These are phyloP conservation scores for Brachypteracias leptosomus DNA, from an alignment of 2,113 vertebrate genomes.

Conservation along the genomic window DNA sequence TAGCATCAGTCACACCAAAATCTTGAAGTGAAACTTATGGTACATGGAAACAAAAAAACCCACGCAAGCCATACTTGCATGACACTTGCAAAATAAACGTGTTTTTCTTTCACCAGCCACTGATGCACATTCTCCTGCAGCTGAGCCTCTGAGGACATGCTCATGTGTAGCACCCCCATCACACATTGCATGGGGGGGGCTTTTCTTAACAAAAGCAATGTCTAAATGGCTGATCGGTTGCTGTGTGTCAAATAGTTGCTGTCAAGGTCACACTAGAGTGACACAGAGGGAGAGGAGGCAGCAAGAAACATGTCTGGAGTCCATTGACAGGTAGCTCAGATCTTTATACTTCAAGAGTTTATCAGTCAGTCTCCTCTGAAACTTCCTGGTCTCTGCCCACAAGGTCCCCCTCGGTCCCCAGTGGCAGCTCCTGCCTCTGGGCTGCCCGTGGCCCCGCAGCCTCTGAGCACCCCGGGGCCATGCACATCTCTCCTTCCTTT, in stretches of 20 bases:
- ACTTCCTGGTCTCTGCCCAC: neutral
- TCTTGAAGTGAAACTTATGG: neutral
- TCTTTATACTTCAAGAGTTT: neutral
- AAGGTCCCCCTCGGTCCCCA: neutral
- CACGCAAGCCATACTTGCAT: neutral
- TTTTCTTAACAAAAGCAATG: rapidly evolving
- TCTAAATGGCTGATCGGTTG: rapidly evolving
- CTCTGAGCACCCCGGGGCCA: neutral
- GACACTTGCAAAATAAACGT: neutral
- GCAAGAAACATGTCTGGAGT: neutral
- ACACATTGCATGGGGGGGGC: rapidly evolving
- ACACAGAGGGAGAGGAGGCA: neutral
- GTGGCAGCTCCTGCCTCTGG: neutral
- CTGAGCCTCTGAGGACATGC: neutral
- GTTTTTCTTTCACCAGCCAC: neutral
- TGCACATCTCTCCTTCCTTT: neutral
- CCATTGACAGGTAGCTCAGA: neutral
- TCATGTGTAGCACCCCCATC: neutral
- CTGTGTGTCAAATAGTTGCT: neutral
- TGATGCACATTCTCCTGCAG: neutral
- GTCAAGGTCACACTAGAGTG: neutral
- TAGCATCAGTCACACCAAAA: neutral
- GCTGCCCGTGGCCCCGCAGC: neutral
- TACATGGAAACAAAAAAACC: neutral
- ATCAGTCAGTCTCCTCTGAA: neutral